Evolutionary conservation across 2,797 vertebrate genomes (phyloP), one percentile per base, ranked within the genome.

Genomic region (Micromesistius poutassou): DNA sequence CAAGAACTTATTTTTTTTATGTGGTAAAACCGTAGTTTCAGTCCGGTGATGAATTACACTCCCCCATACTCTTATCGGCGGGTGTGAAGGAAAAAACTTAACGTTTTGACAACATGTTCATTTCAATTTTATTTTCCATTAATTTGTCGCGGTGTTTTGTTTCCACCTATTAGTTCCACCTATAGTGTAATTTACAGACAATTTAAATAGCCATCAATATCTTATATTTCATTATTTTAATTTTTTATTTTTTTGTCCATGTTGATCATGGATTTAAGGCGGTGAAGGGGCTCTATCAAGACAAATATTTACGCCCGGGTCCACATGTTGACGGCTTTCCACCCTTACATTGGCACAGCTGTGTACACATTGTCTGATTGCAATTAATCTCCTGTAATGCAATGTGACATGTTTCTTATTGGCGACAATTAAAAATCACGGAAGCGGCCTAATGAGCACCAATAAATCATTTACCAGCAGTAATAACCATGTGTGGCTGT

Each of bases 351-450:
- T 84, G 71, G 73, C 78, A 77, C 77, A 82, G 77, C 83, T 82
- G 79, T 81, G 88, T 74, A 50, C 77, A 77, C 73, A 76, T 50
- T 73, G 74, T 78, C 80, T 85, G 80, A 86, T 74, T 74, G 73
- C 75, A 86, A 88, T 88, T 87, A 89, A 89, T 91, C 85, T 87
- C 79, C 81, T 83, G 71, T 89, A 87, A 91, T 87, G 77, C 78
- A 78, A 79, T 25, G 71, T 85, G 83, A 78, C 83, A 78, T 87
- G 76, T 90, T 79, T 88, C 78, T 82, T 84, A 84, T 85, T 79
- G 80, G 72, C 70, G 83, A 84, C 77, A 89, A 89, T 91, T 90
- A 87, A 78, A 68, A 33, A 77, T 74, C 81, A 81, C 30, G 38
- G 77, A 87, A 84, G 85, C 79, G 81, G 83, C 83, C 75, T 85